Evolutionary conservation across 2,113 vertebrate genomes (phyloP), one percentile per base, ranked within the genome.

Genomic region (Xenopus borealis): DNA sequence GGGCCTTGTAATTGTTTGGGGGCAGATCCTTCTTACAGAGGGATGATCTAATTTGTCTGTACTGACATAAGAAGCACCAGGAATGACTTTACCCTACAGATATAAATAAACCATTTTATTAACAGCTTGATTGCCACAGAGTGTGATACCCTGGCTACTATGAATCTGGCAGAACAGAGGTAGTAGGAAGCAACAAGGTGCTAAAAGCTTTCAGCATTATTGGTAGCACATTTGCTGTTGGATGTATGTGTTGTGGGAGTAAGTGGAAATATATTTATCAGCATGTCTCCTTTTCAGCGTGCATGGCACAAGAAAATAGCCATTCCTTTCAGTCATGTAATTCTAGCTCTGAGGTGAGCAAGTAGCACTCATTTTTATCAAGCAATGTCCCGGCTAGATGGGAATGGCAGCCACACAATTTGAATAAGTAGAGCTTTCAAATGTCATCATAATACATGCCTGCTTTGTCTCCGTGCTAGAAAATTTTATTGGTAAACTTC

Each of bases 391-490:
- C n/a, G 30, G 30, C 62, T 4, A 17, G 12, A 30, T 64, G 30
- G 30, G 30, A 64, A 64, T n/a, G 16, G 16, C 27, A 64, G 62
- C 27, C 23, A 40, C 12, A 17, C 9, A 1, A 64, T 64, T 64
- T 64, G 62, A 64, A 64, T 64, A 64, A 64, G 62, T 64, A 64
- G 44, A 64, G 27, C 62, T 64, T 64, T 64, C 23, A 64, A 64
- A 64, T 64, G 62, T 64, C 27, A 64, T 40, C 30, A 40, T 4
- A 64, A 40, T 64, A 30, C 27, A 17, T 64, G 30, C 62, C 9
- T 44, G 23, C 62, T 64, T 30, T 30, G 44, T 16, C 14, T 17
- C 4, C 44, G 27, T 40, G 62, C 27, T 44, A 16, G 23, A 30
- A 44, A 64, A 40, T 17, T 40, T 64, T 17, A 64, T 30, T 17